These are phyloP conservation scores for Archaeoteleia sp. DNA, from an alignment of 2,888 invertebrate species.

Conservation along the genomic window DNA sequence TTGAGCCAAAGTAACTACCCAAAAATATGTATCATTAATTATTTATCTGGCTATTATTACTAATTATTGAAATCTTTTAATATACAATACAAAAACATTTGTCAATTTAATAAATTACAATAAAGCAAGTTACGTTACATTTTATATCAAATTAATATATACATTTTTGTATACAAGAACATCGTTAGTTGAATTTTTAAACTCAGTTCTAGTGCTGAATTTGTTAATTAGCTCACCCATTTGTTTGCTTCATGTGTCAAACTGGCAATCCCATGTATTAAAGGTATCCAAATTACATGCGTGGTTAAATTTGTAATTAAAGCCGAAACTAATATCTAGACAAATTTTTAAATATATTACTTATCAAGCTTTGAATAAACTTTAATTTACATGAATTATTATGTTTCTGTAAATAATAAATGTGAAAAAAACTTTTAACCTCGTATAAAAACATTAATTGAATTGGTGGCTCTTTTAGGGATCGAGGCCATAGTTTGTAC, in stretches of 20 bases:
- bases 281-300: conserved; percentile 68
- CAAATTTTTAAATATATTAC: too few relatives aligned
- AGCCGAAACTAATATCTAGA: conserved; percentile 70
- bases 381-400: too few relatives aligned
- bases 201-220: too few relatives aligned
- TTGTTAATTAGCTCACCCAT: conserved; percentile 62
- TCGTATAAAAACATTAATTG: conserved; percentile 69
- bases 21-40: too few relatives aligned
- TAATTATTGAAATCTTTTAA: too few relatives aligned
- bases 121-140: too few relatives aligned
- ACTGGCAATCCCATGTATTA: conserved; percentile 65
- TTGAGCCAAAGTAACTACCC: conserved; percentile 58
- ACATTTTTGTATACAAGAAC: too few relatives aligned
- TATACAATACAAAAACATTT: too few relatives aligned
- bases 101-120: too few relatives aligned
- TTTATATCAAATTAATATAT: too few relatives aligned
- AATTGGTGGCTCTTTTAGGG: conserved; percentile 69
- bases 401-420: background rate
- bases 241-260: conserved; percentile 69
- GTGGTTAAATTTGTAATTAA: conserved; percentile 68
- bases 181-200: too few relatives aligned
- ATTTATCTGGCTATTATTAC: too few relatives aligned
- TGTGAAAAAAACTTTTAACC: conserved; percentile 48
- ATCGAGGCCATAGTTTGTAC: conserved; percentile 70
- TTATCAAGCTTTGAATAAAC: background rate